Base-by-base conservation (phyloP, 1,140 invertebrate species). In the Vanessa tameamea region DNA sequence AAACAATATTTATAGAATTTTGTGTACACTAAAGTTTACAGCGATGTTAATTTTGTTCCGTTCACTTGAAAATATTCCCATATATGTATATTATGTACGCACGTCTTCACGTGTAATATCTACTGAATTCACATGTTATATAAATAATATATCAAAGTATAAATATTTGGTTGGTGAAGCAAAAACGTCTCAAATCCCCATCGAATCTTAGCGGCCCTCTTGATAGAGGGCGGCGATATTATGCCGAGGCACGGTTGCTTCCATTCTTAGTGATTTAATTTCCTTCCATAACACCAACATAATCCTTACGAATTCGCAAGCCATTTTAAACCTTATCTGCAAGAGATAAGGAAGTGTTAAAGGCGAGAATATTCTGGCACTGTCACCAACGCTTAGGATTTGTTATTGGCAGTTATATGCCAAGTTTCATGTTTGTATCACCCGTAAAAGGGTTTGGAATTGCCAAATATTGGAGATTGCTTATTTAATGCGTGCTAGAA, bases 241-340 rank as follows among this genome's bases (percentile, higher is more conserved):
- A 83, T 82, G 82, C 82, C 73, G 77, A 69, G 76, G 77, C 82
- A 83, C 82, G 82, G 77, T 66, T 76, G 73, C 69, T 79, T 76
- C 77, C 67, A 83, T 80, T 83, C 82, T 83, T 82, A 80, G 82
- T 83, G 82, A 83, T 83, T 83, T 83, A 82, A 83, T 83, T 80
- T 83, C 82, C 80, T 80, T 73, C 64, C 53, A 78, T 76, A 78
- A 77, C 73, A 71, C 72, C 67, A 81, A 79, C 65, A 74, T 75
- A 57, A 59, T 47, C 57, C 63, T 48, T 16, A 14, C 23, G 3
- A 31, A 14, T 23, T 23, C 53, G 0, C 59, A 72, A 16, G 9
- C n/a, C 15, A 74, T 65, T 59, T 31, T 76, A 9, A 23, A 59
- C 66, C 55, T 73, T 81, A 69, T 50, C 2, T 0, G 5, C 15